Conservation (phyloP, 2,113 vertebrate species). For the Calonectris borealis region DNA sequence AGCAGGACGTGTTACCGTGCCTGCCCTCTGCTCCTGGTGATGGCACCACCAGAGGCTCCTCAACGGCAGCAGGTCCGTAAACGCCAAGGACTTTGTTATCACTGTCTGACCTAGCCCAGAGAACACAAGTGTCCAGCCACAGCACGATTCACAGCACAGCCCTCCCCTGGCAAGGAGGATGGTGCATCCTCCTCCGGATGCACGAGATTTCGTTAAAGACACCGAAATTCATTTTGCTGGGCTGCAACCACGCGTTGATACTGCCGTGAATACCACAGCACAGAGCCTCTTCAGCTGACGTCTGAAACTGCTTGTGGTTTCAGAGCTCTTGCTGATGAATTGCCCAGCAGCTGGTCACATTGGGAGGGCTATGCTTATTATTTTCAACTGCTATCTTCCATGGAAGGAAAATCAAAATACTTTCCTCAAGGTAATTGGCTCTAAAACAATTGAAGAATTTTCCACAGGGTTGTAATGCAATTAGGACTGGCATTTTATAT, state of each 20-base stretch:
- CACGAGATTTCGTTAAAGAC: neutral
- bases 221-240: neutral
- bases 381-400: constrained; percentile 10
- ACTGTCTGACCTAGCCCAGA: neutral
- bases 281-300: neutral
- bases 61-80: neutral
- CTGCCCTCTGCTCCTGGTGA: neutral
- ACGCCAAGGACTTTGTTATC: neutral
- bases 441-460: constrained; percentile 47
- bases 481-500: constrained; percentile 6
- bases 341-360: neutral
- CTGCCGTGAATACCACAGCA: neutral
- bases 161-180: neutral
- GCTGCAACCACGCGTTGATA: neutral
- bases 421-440: constrained; percentile 47
- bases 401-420: constrained; percentile 48
- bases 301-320: neutral
- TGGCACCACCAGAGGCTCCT: neutral
- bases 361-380: neutral
- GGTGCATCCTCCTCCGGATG: neutral
- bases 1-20: neutral
- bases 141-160: neutral
- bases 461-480: constrained; percentile 28
- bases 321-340: constrained; percentile 14
- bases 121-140: neutral